These are phyloP conservation scores for Scleropages formosus DNA, from an alignment of 2,797 vertebrate genomes.

Conservation along the genomic window DNA sequence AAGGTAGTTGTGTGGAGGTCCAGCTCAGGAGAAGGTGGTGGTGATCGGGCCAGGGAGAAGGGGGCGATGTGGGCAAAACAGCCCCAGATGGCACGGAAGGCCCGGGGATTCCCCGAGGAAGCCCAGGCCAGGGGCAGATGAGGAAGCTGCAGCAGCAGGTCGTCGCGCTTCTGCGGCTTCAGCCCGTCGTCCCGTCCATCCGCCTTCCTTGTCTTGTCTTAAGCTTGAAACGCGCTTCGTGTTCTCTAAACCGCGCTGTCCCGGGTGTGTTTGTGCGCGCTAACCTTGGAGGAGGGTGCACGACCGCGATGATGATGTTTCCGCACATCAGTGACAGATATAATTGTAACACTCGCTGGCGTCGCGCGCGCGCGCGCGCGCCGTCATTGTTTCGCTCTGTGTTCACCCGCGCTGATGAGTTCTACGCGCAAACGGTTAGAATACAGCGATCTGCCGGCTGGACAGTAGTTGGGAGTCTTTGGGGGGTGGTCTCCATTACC, in stretches of 20 bases:
- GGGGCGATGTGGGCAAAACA: neutral
- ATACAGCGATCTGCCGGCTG: no score
- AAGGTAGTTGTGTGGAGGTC: no score
- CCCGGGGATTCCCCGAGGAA: slow-evolving; percentile 45
- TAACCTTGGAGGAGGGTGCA: slow-evolving; percentile 3
- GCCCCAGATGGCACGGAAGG: slow-evolving; percentile 14
- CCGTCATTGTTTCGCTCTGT: no score
- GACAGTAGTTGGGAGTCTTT: no score
- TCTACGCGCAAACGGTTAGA: no score
- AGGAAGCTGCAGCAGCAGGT: slow-evolving; percentile 17
- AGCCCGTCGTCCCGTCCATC: neutral
- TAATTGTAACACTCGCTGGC: no score
- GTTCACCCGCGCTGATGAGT: no score
- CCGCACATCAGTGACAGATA: neutral
- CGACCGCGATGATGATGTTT: slow-evolving; percentile 16
- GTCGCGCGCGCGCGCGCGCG: no score
- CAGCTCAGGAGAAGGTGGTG: no score
- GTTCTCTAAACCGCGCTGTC: neutral
- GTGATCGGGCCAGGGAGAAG: no score
- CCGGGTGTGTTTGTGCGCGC: neutral
- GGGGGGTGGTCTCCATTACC: no score
- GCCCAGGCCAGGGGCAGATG: slow-evolving; percentile 38
- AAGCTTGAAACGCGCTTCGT: neutral
- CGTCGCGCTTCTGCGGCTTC: neutral
- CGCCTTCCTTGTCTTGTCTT: neutral